Base-by-base conservation (phyloP, 2,797 vertebrate species). In the Acanthornis magna region DNA sequence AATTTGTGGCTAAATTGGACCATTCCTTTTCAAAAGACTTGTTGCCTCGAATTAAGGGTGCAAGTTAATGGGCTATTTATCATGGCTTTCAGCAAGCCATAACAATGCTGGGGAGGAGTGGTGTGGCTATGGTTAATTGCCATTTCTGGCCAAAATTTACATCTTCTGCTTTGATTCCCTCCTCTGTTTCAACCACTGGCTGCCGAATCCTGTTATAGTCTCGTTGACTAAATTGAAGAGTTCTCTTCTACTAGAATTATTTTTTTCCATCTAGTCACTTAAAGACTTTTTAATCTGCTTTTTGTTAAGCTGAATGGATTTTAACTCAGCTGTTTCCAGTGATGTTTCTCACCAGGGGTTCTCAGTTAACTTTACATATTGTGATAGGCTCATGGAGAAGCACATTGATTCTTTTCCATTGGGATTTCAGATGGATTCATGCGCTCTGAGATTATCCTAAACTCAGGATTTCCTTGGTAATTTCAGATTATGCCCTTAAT, bases 241-340 rank as follows among this genome's bases (percentile, higher is more conserved):
- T 15, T 77, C 32, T 65, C 47, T 91, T 57, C 57, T 68, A 45
- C 54, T 79, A 60, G 43, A 85, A 76, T 61, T 87, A 36, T 73
- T 77, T 67, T 67, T 80, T 85, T 65, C 82, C 53, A 89, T 82
- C 55, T 53, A 91, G 60, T 85, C 72, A 88, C 79, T 94, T 70
- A 67, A 81, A 92, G 83, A 40, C 62, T 82, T 93, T 95, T 84
- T 63, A 94, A 86, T 91, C 90, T 88, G 86, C 57, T 94, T 95
- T 91, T 91, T 95, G 66, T 90, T 71, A 38, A 91, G 16, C 11
- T 63, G 77, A 76, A 82, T 88, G 86, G 62, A 85, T 95, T 91
- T 86, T 58, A 91, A 81, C 51, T 91, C 55, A 18, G 67, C 77
- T 91, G 51, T 91, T 95, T 74, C 51, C 81, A 76, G 60, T 2